These are phyloP conservation scores for Petrolisthes manimaculis DNA, from an alignment of 2,888 invertebrate species.

Conservation along the genomic window DNA sequence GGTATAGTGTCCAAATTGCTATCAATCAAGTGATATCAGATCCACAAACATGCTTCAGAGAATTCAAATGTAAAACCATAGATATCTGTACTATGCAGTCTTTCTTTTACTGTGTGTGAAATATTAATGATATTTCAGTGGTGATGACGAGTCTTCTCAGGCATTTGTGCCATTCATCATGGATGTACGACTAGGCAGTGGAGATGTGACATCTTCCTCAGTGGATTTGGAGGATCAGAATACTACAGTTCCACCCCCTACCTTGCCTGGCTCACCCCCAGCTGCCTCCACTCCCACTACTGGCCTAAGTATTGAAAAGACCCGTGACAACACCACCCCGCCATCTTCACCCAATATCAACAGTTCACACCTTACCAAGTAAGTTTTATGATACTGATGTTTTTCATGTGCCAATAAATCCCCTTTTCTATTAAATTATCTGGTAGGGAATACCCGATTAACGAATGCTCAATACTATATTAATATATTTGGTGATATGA, in stretches of 20 bases:
- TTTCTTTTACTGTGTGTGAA: not conserved
- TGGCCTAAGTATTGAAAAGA: slow-evolving; percentile 70
- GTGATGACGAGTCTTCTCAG: slow-evolving; percentile 90
- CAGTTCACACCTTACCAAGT: slow-evolving; percentile 67
- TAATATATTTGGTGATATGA: too few relatives aligned
- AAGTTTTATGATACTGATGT: slow-evolving; percentile 32
- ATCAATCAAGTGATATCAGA: too few relatives aligned
- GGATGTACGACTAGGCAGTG: slow-evolving; percentile 67
- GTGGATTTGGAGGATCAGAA: slow-evolving; percentile 84
- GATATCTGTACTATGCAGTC: not conserved
- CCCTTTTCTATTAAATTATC: too few relatives aligned
- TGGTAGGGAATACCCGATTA: too few relatives aligned
- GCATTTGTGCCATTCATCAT: slow-evolving; percentile 95
- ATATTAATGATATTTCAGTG: slow-evolving; percentile 70
- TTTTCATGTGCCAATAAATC: not conserved
- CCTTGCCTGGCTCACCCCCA: slow-evolving; percentile 58
- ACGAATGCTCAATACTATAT: too few relatives aligned
- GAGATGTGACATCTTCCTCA: slow-evolving; percentile 74
- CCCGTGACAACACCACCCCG: slow-evolving; percentile 72
- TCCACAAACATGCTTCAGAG: too few relatives aligned
- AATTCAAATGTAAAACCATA: too few relatives aligned
- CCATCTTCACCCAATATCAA: slow-evolving; percentile 73
- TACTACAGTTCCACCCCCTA: slow-evolving; percentile 70
- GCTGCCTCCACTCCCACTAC: slow-evolving; percentile 69
- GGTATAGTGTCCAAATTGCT: too few relatives aligned